Base-by-base conservation (phyloP, 37 sponge, comb jelly and placozoan species). In the Beroe ovata region DNA sequence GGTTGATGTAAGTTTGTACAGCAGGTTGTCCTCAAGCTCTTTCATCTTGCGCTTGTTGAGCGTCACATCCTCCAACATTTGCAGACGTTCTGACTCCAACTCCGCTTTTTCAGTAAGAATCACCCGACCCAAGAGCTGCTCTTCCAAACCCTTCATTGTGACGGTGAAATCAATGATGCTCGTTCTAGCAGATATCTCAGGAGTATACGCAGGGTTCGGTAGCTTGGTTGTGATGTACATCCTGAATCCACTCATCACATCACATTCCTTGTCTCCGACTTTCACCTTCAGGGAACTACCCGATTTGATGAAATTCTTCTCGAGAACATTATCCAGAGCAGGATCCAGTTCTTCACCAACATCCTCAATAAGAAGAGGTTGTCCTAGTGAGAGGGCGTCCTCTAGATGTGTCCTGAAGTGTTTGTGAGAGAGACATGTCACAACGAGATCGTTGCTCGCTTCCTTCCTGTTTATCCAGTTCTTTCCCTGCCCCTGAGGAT, bases 401-500 rank as follows among this genome's bases (percentile, higher is more conserved):
- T 98, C 99, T 28, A 98, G 91, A 38, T 96, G 96, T 0, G 91
- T 93, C 20, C 99, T 71, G 92, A 98, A 98, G 92, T 96, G 96
- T 90, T 98, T 98, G 93, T 96, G 94, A 64, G 94, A 95, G 40
- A 96, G 93, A 16, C 94, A 71, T 29, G 99, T 98, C 38, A 94
- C 88, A 35, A 93, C 96, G 0, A 95, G 90, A 0, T 94, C 94
- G 37, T 92, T 92, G 22, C 28, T 42, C 54, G 89, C 89, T 84
- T 94, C 99, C 35, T 92, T 89, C 60, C 92, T 94, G 69, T 91
- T 93, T 71, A 98, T 96, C 99, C 99, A 98, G 20, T 90, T 39
- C 89, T 98, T 98, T n/a, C 99, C 99, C 72, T 98, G 99, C 0
- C 99, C 99, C 84, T 98, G 99, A 0, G 99, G 99, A 64, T 98